Conservation (phyloP, 2,113 vertebrate genomes). For the Corydoras maculifer region DNA sequence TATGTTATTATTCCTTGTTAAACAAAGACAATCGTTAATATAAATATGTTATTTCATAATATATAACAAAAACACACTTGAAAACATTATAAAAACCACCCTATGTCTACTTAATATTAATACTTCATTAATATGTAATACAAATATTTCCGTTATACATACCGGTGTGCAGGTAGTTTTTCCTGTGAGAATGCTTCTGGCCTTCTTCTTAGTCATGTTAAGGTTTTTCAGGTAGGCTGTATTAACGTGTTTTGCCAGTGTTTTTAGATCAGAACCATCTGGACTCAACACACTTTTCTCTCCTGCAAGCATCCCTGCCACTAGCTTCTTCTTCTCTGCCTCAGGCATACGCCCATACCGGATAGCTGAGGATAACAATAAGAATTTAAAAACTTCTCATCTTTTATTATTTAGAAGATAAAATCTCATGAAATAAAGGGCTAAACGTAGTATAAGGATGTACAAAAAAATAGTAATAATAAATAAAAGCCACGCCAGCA, state of each 20-base stretch:
- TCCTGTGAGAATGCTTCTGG: conserved; percentile 80
- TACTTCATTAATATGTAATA: too few relatives aligned
- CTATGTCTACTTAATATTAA: too few relatives aligned
- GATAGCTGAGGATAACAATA: conserved; percentile 62
- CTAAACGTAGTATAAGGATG: too few relatives aligned
- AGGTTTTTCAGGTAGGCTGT: conserved; percentile 82
- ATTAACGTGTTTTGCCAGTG: conserved; percentile 81
- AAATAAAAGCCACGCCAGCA: too few relatives aligned
- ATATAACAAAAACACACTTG: too few relatives aligned
- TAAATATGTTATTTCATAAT: too few relatives aligned
- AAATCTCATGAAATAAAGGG: too few relatives aligned
- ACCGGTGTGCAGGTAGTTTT: conserved; percentile 79
- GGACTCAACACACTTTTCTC: conserved; percentile 66
- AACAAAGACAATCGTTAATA: too few relatives aligned
- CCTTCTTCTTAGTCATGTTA: conserved; percentile 90
- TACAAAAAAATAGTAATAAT: too few relatives aligned
- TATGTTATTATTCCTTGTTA: too few relatives aligned
- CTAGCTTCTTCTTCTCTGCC: conserved; percentile 82
- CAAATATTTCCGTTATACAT: not conserved
- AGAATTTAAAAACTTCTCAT: not conserved
- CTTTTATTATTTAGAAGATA: not conserved
- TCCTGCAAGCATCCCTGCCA: conserved; percentile 69
- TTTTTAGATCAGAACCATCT: conserved; percentile 74
- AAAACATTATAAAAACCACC: too few relatives aligned
- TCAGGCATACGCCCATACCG: conserved; percentile 85